Evolutionary conservation across 2,888 invertebrate species (phyloP).

Genomic region (Carpatolechia fugitivella): DNA sequence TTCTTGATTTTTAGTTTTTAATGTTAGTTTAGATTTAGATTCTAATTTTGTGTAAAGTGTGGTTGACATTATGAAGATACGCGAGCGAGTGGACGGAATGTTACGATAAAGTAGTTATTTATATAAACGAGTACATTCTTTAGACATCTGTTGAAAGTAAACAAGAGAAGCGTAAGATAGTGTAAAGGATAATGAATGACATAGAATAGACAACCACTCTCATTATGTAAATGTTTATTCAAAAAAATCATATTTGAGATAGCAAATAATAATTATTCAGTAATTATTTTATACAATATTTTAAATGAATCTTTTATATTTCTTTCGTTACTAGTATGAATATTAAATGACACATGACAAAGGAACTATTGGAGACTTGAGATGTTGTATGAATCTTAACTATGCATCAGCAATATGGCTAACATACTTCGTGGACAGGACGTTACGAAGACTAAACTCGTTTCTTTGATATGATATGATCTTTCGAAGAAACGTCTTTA

Average conservation of each 20-base stretch:
- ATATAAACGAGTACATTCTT: no score
- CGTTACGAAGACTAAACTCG: neutral
- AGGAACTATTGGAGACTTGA: constrained; percentile 78
- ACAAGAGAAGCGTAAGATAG: no score
- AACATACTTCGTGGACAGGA: constrained; percentile 41
- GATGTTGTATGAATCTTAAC: constrained; percentile 60
- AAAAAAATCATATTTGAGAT: constrained; percentile 76
- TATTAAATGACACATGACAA: constrained; percentile 77
- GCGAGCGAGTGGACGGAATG: no score
- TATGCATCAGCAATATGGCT: constrained; percentile 65
- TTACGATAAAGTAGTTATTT: no score
- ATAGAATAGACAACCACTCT: no score
- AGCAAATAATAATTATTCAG: constrained; percentile 74
- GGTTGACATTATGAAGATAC: no score
- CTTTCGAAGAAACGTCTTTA: constrained; percentile 1
- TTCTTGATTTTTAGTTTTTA: neutral
- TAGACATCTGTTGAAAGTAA: no score
- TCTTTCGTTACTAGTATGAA: constrained; percentile 65
- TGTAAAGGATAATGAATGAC: no score
- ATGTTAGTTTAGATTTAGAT: constrained; percentile 7
- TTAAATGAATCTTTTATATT: constrained; percentile 60
- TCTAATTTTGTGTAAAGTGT: neutral
- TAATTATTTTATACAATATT: constrained; percentile 65
- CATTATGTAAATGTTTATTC: constrained; percentile 73
- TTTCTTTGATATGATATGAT: neutral